Base-by-base conservation (phyloP, 64 coral and sea anemone species). In the Stichodactyla mertensii region DNA sequence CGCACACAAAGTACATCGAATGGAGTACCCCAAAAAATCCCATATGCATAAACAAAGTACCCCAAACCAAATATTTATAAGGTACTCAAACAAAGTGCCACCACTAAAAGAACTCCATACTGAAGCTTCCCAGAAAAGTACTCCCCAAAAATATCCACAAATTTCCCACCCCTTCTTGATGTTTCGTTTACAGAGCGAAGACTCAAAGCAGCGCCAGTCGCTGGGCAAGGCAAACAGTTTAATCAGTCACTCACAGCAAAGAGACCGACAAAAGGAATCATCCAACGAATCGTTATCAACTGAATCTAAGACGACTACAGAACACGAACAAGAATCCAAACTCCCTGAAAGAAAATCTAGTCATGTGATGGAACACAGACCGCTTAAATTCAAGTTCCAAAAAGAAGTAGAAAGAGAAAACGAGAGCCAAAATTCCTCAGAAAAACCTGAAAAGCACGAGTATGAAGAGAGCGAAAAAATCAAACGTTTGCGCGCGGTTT, bases 381-480 rank as follows among this genome's bases (percentile, higher is more conserved):
- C 90, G 6, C 60, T 91, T 23, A 91, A 91, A 87, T 86, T 91
- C 22, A 91, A 85, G 23, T 64, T 85, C 15, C 55, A 64, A 58
- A 85, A 91, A 83, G 90, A 91, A 57, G 64, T 80, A 85, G 85
- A 91, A 55, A 91, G 77, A 71, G 84, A 86, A 27, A 26, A 16
- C 1, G 36, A 66, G 16, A 85, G 61, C 74, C 71, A 71, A 79
- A 85, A 14, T 23, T 86, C 80, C 10, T 18, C 54, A 84, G 83
- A 91, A 80, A 86, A 82, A 9, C 61, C 84, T 19, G 85, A 82
- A n/a, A 87, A 91, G 9, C 20, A 53, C 8, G 84, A 52, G 5
- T 91, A 77, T 31, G 79, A 91, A 83, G 90, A 91, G 55, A 91
- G 90, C 55, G 90, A 91, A 5, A 86, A 91, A 58, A 64, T 91